A percentile compares a stretch with the other conserved stretches of the same genome.
Conservation (phyloP, 2,888 invertebrate species). For the Fabriciana adippe region DNA sequence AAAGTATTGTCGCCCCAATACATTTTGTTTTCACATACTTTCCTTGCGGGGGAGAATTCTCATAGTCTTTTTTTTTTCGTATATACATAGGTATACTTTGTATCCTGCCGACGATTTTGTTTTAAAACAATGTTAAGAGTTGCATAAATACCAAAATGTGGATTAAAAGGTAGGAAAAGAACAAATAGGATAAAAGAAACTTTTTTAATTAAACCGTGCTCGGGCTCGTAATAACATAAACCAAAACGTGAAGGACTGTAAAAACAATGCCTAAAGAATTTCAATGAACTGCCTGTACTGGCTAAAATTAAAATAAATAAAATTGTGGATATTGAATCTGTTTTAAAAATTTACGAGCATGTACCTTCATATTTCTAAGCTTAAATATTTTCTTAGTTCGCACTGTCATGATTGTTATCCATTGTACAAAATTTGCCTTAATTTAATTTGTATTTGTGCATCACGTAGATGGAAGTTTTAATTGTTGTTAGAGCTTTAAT, state of each 20-base stretch:
- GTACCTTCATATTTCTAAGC: too few relatives aligned
- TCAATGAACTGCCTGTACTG: conserved; percentile 48
- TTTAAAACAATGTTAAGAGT: conserved; percentile 1
- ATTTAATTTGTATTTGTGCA: too few relatives aligned
- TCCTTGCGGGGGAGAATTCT: too few relatives aligned
- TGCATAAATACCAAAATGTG: conserved; percentile 9
- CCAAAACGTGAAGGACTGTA: conserved; percentile 38
- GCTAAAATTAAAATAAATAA: conserved; percentile 50
- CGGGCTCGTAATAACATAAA: conserved; percentile 45
- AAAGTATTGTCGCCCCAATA: too few relatives aligned
- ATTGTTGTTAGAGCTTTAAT: too few relatives aligned
- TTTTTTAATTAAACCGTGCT: conserved; percentile 49
- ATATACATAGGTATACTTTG: too few relatives aligned
- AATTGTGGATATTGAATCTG: conserved; percentile 14
- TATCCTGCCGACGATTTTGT: not conserved
- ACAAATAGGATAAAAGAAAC: conserved; percentile 24
- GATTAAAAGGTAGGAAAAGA: conserved; percentile 23
- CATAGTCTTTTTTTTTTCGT: too few relatives aligned
- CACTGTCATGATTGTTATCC: too few relatives aligned
- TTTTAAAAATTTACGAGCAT: not conserved
- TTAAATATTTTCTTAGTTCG: too few relatives aligned
- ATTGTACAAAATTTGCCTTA: too few relatives aligned
- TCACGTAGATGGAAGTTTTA: too few relatives aligned
- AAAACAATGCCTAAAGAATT: conserved; percentile 57
- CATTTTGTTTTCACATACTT: too few relatives aligned